phyloP scores from a whole-genome alignment of 2,113 vertebrate species.

The Lathamus discolor region DNA sequence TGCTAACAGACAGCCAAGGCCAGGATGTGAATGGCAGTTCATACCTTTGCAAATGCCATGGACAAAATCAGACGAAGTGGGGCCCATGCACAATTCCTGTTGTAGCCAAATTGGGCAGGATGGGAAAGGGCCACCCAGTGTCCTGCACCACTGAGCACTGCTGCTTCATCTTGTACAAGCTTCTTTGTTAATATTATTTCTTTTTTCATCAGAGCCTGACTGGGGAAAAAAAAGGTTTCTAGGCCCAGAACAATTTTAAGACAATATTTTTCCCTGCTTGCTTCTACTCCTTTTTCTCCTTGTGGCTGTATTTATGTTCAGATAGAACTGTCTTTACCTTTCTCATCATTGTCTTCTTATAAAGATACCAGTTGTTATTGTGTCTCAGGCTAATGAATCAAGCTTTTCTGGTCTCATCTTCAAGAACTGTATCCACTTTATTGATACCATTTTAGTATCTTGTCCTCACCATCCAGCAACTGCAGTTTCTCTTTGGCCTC shows the following conservation, averaged over 20 bases:
- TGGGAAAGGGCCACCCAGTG: not conserved
- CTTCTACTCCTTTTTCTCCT: not conserved
- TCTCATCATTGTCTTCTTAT: not conserved
- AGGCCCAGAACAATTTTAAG: not conserved
- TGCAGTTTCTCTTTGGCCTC: not conserved
- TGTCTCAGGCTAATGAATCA: not conserved
- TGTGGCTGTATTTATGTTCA: not conserved
- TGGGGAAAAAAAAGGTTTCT: not conserved
- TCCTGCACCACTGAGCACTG: rapidly evolving
- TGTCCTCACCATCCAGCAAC: not conserved
- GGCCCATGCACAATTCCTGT: not conserved
- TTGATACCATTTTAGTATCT: not conserved
- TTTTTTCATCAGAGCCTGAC: not conserved
- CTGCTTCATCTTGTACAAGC: not conserved
- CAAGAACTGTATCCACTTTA: not conserved
- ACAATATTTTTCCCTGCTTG: not conserved
- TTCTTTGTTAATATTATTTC: not conserved
- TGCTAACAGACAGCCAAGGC: not conserved
- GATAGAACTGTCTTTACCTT: not conserved
- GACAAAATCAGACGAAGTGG: not conserved
- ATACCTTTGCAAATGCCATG: not conserved
- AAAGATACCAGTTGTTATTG: not conserved
- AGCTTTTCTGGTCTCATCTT: not conserved
- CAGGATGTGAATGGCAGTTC: not conserved
- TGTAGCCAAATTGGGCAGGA: not conserved